Evolutionary conservation across 2,888 invertebrate genomes (phyloP).

Genomic region (Taphrorychus bicolor): DNA sequence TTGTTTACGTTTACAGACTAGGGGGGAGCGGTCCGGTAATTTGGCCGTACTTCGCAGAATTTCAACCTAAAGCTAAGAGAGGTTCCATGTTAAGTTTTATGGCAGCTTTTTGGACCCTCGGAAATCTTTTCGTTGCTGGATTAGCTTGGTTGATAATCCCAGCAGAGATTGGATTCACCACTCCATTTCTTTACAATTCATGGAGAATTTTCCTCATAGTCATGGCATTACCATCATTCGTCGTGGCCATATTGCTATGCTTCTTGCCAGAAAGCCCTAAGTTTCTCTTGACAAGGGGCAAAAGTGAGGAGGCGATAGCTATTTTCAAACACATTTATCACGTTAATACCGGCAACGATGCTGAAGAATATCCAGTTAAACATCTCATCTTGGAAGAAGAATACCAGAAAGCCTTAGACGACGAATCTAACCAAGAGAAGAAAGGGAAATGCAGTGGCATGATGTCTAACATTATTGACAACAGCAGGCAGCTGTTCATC

Average conservation of each 20-base stretch:
- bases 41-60: conserved; percentile 95
- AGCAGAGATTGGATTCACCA: conserved; percentile 74
- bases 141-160: conserved; percentile 79
- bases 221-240: conserved; percentile 87
- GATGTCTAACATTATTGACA: conserved; percentile 78
- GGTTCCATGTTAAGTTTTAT: conserved; percentile 93
- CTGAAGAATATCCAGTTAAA: conserved; percentile 79
- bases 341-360: conserved; percentile 79
- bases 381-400: conserved; percentile 66
- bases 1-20: conserved; percentile 64
- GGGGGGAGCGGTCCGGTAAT: conserved; percentile 92
- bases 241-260: conserved; percentile 83
- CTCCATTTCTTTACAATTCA: conserved; percentile 81
- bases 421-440: conserved; percentile 60
- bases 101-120: conserved; percentile 95
- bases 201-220: conserved; percentile 91
- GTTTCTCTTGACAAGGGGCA: conserved; percentile 81
- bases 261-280: conserved; percentile 92
- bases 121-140: conserved; percentile 91
- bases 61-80: conserved; percentile 88
- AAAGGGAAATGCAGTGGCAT: conserved; percentile 76
- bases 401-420: conserved; percentile 50
- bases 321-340: conserved; percentile 83
- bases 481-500: conserved; percentile 81
- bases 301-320: conserved; percentile 80